Evolutionary conservation across 2,888 invertebrate genomes (phyloP).

Genomic region (Yponomeuta malinellus): DNA sequence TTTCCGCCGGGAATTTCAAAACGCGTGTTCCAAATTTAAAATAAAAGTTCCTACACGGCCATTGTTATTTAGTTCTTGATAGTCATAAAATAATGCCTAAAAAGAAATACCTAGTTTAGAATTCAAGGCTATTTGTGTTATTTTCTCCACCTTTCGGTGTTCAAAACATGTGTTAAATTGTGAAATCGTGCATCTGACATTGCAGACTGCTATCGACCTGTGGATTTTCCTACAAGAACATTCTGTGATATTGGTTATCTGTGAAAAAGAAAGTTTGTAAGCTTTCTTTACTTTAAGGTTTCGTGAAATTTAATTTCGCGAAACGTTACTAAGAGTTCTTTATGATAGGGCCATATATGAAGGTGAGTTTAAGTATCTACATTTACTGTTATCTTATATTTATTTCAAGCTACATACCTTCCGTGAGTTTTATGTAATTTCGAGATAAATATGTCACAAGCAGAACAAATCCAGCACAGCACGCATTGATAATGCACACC

Average conservation of each 20-base stretch:
- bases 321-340: conserved; percentile 60
- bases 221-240: conserved; percentile 42
- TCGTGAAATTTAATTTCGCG: conserved; percentile 71
- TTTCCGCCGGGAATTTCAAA: conserved; percentile 61
- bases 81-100: conserved; percentile 54
- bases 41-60: conserved; percentile 32
- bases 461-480: too few species aligned
- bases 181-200: conserved; percentile 48
- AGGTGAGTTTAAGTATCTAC: conserved; percentile 48
- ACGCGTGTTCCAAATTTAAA: conserved; percentile 38
- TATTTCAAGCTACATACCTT: not conserved
- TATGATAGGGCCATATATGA: conserved; percentile 75
- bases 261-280: conserved; percentile 44
- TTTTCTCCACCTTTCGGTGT: conserved; percentile 12
- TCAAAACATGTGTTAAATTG: conserved; percentile 47
- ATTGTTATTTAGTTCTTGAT: conserved; percentile 23
- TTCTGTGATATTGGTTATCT: conserved; percentile 61
- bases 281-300: conserved; percentile 37
- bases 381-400: not conserved
- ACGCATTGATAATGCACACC: too few species aligned
- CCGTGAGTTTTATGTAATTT: too few species aligned
- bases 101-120: conserved; percentile 49
- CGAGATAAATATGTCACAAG: too few species aligned
- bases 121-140: not conserved
- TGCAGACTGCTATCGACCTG: conserved; percentile 41